Evolutionary conservation across 2,113 vertebrate genomes (phyloP).

Genomic region (Semicossyphus pulcher): DNA sequence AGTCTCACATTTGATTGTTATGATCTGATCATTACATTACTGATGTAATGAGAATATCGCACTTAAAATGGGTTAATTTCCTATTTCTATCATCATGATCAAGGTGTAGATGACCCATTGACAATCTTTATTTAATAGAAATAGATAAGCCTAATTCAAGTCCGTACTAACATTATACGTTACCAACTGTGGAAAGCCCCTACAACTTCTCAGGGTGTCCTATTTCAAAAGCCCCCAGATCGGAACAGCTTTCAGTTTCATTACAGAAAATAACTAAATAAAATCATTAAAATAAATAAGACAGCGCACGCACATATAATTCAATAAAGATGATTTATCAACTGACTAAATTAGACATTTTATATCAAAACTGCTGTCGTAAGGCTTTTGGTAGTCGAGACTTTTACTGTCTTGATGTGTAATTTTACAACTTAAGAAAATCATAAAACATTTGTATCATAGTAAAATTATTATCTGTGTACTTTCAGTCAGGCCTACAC

Average conservation of each 20-base stretch:
- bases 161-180: background rate
- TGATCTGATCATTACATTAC: too few relatives aligned
- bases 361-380: too few relatives aligned
- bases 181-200: conserved; percentile 1
- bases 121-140: background rate
- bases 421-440: too few relatives aligned
- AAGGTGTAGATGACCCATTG: background rate
- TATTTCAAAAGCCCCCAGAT: background rate
- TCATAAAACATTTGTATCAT: too few relatives aligned
- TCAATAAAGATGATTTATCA: too few relatives aligned
- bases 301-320: too few relatives aligned
- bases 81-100: background rate
- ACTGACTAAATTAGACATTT: too few relatives aligned
- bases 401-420: too few relatives aligned
- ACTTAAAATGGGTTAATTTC: background rate
- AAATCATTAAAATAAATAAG: background rate
- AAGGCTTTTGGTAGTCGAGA: too few relatives aligned
- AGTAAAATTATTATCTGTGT: background rate
- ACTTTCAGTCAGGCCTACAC: background rate
- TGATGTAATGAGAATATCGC: background rate
- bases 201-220: background rate
- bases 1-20: too few relatives aligned
- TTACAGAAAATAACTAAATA: background rate
- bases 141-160: background rate
- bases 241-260: background rate